These are phyloP conservation scores for Stomatorhinus walkeri DNA, from an alignment of 2,797 vertebrate genomes.

Conservation along the genomic window DNA sequence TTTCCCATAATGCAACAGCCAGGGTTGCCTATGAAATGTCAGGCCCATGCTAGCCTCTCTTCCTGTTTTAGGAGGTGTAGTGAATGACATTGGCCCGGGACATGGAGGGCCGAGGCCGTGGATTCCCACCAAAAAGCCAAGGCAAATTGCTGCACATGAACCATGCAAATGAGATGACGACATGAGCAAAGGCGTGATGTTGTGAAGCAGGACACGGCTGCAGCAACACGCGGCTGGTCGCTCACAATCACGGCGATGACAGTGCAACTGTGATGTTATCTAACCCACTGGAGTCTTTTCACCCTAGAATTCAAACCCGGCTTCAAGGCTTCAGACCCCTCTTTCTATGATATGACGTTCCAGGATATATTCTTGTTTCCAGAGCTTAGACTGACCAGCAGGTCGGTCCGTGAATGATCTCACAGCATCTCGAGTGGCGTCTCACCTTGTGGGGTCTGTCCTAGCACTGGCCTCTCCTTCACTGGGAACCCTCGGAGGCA, in stretches of 20 bases:
- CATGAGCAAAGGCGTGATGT: neutral
- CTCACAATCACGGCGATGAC: neutral
- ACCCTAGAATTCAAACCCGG: neutral
- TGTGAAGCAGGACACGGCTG: neutral
- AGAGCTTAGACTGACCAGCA: neutral
- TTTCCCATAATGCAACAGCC: neutral
- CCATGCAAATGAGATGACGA: neutral
- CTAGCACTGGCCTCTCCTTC: constrained; percentile 79
- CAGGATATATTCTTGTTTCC: neutral
- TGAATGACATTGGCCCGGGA: neutral
- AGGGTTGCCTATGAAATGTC: neutral
- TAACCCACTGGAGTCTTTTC: neutral
- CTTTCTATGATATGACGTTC: neutral
- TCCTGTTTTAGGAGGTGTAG: neutral
- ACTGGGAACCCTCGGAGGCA: constrained; percentile 73
- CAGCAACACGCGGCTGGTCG: neutral
- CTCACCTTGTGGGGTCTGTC: constrained; percentile 77
- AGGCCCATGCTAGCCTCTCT: neutral
- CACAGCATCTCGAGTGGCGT: constrained; percentile 38
- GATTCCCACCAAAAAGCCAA: neutral
- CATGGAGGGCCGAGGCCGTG: neutral
- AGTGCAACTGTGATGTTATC: neutral
- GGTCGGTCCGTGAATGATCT: neutral
- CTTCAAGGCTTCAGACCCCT: neutral
- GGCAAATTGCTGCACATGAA: neutral